phyloP scores from a whole-genome alignment of 2,888 invertebrate species.

The Melipona bicolor region DNA sequence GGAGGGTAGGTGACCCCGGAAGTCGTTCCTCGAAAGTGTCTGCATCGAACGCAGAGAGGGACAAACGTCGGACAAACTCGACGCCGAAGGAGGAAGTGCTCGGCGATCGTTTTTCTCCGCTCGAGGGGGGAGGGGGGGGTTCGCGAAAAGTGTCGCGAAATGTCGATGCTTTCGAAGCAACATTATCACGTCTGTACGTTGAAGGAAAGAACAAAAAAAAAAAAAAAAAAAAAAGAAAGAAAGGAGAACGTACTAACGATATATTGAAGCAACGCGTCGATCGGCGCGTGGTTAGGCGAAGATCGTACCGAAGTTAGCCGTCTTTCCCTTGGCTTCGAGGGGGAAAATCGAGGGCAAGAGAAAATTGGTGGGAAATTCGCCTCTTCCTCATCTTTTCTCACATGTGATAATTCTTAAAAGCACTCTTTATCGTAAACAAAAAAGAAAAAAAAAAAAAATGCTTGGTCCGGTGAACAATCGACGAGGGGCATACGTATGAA shows the following conservation, averaged over 20 bases:
- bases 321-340: not conserved
- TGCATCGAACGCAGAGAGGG: not conserved
- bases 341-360: too few species aligned
- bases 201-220: not conserved
- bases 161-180: not conserved
- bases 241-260: not conserved
- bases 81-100: not conserved
- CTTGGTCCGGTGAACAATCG: constrained; percentile 39
- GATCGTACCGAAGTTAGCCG: not conserved
- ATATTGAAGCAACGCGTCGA: not conserved
- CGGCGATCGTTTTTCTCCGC: not conserved
- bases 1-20: not conserved
- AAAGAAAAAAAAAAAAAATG: not conserved
- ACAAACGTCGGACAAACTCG: not conserved
- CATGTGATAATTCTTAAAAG: constrained; percentile 65
- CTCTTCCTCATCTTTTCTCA: constrained; percentile 60
- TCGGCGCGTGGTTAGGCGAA: not conserved
- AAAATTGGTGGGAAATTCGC: constrained; percentile 25
- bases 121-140: not conserved
- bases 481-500: constrained; percentile 15
- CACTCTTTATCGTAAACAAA: constrained; percentile 48
- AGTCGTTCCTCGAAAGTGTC: not conserved
- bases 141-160: not conserved
- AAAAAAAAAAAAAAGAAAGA: too few species aligned
- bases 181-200: not conserved